phyloP scores from a whole-genome alignment of 2,113 vertebrate genomes.

The Chionomys nivalis region DNA sequence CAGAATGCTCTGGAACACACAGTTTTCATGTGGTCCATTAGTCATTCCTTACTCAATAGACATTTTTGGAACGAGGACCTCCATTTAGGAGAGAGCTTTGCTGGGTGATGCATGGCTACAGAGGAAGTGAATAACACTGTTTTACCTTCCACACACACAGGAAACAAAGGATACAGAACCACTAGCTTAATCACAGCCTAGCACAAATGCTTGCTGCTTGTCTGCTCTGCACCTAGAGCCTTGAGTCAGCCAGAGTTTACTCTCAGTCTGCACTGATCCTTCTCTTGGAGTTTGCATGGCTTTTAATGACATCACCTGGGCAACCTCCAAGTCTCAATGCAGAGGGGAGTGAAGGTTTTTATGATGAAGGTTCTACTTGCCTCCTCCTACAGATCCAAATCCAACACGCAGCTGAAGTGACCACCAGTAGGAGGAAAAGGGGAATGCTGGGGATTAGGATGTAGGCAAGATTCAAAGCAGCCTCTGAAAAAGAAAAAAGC shows the following conservation, averaged over 20 bases:
- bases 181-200: neutral
- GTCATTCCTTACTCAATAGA: conserved; percentile 28
- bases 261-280: neutral
- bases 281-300: neutral
- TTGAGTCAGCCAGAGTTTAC: neutral
- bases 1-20: conserved; percentile 10
- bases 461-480: conserved; percentile 86
- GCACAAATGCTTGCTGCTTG: neutral
- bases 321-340: neutral
- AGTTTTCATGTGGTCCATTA: conserved; percentile 31
- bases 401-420: conserved; percentile 86
- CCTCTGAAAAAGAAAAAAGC: conserved; percentile 79
- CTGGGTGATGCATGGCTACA: neutral
- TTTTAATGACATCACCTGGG: neutral
- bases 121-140: neutral
- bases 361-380: conserved; percentile 81
- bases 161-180: neutral
- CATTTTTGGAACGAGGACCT: neutral
- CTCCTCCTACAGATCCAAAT: conserved; percentile 88
- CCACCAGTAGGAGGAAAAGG: conserved; percentile 88
- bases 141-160: neutral
- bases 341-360: conserved; percentile 20
- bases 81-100: neutral
- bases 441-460: conserved; percentile 90
- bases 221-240: neutral